Conservation (phyloP, 2,113 vertebrate genomes). For the Pygoscelis adeliae region DNA sequence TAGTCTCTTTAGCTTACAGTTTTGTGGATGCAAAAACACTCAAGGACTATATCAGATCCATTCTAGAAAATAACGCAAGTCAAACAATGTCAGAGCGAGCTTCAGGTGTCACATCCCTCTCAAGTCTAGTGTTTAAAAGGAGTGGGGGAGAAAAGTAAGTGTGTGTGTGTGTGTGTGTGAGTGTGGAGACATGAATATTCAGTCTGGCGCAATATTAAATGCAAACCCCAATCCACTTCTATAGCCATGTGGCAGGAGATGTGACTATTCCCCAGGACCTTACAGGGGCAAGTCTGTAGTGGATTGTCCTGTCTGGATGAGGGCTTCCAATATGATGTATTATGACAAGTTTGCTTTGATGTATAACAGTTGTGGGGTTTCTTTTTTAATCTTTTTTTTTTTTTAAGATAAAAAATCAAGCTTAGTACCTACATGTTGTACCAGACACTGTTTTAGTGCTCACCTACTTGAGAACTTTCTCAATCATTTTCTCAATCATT, state of each 20-base stretch:
- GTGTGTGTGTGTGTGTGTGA: no score
- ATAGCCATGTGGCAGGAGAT: neutral
- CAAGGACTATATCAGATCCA: neutral
- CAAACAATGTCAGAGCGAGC: neutral
- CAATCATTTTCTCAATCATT: neutral
- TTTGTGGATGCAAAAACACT: neutral
- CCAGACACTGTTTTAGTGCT: neutral
- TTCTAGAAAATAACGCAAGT: neutral
- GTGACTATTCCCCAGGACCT: neutral
- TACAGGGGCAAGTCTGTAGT: neutral
- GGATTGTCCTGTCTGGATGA: neutral
- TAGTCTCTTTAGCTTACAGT: neutral
- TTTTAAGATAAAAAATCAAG: neutral
- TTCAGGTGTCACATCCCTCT: neutral
- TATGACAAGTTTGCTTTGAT: neutral
- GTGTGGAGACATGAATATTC: neutral
- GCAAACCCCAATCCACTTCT: neutral
- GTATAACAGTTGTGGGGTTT: neutral
- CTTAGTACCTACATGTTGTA: neutral
- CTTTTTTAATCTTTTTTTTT: neutral
- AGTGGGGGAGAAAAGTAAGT: accelerated
- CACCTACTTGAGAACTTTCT: neutral
- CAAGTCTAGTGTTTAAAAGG: neutral
- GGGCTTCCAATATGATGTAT: neutral
- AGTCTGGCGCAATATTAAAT: neutral